Conservation (phyloP, 2,888 invertebrate genomes). For the Timema cristinae region DNA sequence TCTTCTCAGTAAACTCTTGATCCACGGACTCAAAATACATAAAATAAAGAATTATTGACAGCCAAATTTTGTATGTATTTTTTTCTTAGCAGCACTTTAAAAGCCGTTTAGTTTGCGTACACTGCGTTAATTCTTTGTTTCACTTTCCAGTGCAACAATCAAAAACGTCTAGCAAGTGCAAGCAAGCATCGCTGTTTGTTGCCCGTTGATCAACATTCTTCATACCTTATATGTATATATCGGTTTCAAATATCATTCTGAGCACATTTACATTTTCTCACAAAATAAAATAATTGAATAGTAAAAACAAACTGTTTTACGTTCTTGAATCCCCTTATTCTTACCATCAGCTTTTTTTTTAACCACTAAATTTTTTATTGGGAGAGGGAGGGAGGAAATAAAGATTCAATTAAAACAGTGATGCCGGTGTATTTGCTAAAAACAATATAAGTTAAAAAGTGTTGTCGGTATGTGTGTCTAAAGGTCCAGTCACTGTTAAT, state of each 20-base stretch:
- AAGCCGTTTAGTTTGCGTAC: no score
- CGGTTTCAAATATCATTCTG: neutral
- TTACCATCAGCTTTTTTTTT: no score
- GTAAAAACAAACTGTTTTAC: neutral
- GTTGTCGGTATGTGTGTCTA: conserved; percentile 6
- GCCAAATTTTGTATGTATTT: conserved; percentile 10
- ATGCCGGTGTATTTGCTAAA: conserved; percentile 14
- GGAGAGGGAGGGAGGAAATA: neutral
- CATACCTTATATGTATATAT: neutral
- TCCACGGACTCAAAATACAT: conserved; percentile 9
- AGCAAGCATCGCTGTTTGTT: no score
- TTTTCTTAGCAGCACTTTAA: conserved; percentile 10
- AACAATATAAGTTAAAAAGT: neutral
- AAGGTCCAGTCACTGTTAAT: conserved; percentile 46
- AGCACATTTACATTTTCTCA: conserved; percentile 9
- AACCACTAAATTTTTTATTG: no score
- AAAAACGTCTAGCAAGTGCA: no score
- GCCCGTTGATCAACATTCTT: neutral
- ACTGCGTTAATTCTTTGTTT: no score
- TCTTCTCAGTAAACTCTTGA: neutral
- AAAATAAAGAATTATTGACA: conserved; percentile 9
- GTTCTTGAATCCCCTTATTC: no score
- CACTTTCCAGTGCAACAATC: no score
- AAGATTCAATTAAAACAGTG: neutral
- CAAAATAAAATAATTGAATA: conserved; percentile 6